phyloP scores from a whole-genome alignment of 2,113 vertebrate species.

The Sinocyclocheilus anophthalmus region DNA sequence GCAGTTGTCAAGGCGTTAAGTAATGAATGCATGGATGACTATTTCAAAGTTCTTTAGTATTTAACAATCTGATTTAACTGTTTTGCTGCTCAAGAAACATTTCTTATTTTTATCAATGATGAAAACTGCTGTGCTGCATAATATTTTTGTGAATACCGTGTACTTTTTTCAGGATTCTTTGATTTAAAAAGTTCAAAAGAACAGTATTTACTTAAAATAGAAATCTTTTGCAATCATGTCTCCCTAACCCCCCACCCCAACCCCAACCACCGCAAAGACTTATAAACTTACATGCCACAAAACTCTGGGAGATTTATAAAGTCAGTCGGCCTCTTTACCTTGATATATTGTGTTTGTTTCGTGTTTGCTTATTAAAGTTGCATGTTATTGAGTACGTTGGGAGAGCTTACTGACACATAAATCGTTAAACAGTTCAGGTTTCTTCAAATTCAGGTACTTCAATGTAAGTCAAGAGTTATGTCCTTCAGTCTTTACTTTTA shows the following conservation, averaged over 20 bases:
- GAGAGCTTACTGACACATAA: not conserved
- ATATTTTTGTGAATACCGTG: too few species aligned
- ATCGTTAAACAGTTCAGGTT: not conserved
- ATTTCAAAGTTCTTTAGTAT: too few species aligned
- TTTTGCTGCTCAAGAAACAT: not conserved
- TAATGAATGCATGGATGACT: too few species aligned
- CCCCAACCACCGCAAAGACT: not conserved
- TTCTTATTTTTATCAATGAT: not conserved
- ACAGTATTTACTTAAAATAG: not conserved
- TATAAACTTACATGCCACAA: not conserved
- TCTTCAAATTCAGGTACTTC: not conserved
- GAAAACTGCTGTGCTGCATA: not conserved
- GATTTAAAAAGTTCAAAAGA: not conserved
- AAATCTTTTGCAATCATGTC: not conserved
- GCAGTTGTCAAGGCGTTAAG: too few species aligned
- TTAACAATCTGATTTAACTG: too few species aligned
- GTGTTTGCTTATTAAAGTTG: not conserved
- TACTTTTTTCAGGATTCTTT: not conserved
- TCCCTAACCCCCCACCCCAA: not conserved
- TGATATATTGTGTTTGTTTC: not conserved
- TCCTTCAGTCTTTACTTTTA: slow-evolving; percentile 27
- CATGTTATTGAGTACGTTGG: not conserved
- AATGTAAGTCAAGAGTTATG: slow-evolving; percentile 12
- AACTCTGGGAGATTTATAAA: not conserved
- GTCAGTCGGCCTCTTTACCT: not conserved